Conservation (phyloP, 2,888 invertebrate genomes). For the Netelia fuscicornis region DNA sequence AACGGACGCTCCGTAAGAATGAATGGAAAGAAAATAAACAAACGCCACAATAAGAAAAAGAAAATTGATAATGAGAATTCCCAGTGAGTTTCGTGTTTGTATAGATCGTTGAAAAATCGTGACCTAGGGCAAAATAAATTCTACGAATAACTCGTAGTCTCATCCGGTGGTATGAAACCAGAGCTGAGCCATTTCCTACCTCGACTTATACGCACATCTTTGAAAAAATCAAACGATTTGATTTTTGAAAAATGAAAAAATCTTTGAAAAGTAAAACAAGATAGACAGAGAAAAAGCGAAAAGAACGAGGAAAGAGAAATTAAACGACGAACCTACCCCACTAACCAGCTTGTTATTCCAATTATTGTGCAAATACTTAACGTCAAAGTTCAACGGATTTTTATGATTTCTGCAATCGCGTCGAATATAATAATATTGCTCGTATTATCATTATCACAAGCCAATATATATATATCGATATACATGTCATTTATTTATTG, state of each 20-base stretch:
- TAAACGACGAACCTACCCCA: slow-evolving; percentile 64
- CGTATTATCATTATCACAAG: slow-evolving; percentile 25
- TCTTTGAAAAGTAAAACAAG: background rate
- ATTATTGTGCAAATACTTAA: slow-evolving; percentile 6
- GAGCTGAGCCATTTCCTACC: background rate
- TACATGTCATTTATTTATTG: slow-evolving; percentile 30
- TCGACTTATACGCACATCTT: background rate
- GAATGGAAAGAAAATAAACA: background rate
- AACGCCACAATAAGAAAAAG: background rate
- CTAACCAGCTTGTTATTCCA: slow-evolving; percentile 56
- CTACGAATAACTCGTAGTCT: background rate
- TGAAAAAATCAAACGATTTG: too few relatives aligned
- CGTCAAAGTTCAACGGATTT: slow-evolving; percentile 56
- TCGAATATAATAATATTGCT: slow-evolving; percentile 31
- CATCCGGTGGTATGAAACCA: background rate
- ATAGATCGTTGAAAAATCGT: background rate
- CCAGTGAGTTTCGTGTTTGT: background rate
- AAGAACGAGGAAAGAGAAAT: slow-evolving; percentile 9
- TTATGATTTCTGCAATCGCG: slow-evolving; percentile 60
- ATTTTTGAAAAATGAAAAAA: too few relatives aligned
- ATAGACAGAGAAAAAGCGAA: background rate
- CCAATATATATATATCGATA: slow-evolving; percentile 14
- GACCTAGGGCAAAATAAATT: slow-evolving; percentile 41
- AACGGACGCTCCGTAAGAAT: background rate
- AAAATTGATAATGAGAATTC: background rate